Base-by-base conservation (phyloP, 2,113 vertebrate species). In the Cygnus atratus region DNA sequence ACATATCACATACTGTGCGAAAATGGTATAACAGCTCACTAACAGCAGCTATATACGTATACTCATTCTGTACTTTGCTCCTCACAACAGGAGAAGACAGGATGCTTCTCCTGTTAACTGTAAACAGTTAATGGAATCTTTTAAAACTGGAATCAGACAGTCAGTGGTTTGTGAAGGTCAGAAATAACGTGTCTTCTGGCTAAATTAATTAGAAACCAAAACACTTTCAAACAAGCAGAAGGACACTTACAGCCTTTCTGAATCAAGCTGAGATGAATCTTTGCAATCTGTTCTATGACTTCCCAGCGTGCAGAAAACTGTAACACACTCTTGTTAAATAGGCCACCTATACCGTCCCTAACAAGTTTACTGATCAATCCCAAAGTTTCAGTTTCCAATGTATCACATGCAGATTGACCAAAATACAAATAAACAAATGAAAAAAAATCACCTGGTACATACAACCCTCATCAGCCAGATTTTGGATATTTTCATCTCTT, bases 161-260 rank as follows among this genome's bases (percentile, higher is more conserved):
- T n/a, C 70, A 89, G n/a, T 46, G 62, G 63, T 73, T 93, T 94
- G 70, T 87, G 88, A 95, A 96, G 93, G 95, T 96, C 93, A 95
- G 71, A 91, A 95, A 74, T 52, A 92, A 87, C 2, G 3, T 62
- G 43, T 92, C 88, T 96, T 91, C 87, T 93, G 89, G 62, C 74
- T 96, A 89, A 94, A 85, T 88, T 96, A 96, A 97, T 91, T 93
- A 96, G 91, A 92, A 96, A 93, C 41, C 50, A 76, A 76, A 94
- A 37, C 61, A 77, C 73, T 94, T 80, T 81, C 58, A 84, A 84
- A 92, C 65, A 90, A 54, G 73, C 82, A 78, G 75, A 93, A 96
- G 85, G 91, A 91, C 81, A 90, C 84, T 87, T 93, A 70, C 2
- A 88, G 85, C 33, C 52, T 63, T 95, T 87, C 75, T 71, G 87